Evolutionary conservation across 2,113 vertebrate genomes (phyloP).

Genomic region (Anhinga rufa): DNA sequence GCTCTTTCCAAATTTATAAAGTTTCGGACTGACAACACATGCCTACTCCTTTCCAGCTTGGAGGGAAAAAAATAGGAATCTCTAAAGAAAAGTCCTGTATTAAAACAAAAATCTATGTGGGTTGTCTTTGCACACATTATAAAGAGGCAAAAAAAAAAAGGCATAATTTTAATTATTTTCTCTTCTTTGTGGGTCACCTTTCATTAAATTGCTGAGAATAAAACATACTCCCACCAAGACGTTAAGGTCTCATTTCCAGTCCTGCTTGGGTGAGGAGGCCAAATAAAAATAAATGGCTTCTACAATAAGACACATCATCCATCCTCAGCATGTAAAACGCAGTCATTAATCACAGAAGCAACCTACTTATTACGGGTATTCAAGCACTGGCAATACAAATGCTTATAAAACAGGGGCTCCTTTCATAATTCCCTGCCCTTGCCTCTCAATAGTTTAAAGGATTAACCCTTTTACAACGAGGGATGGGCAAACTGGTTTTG

Average conservation of each 20-base stretch:
- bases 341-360: conserved; percentile 8
- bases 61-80: background rate
- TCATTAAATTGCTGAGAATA: background rate
- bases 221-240: background rate
- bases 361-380: conserved; percentile 51
- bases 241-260: conserved; percentile 5
- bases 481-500: conserved; percentile 57
- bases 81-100: background rate
- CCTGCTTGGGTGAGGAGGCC: background rate
- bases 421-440: conserved; percentile 38
- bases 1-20: background rate
- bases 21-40: background rate
- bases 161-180: background rate
- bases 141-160: background rate
- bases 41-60: background rate
- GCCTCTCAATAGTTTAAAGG: conserved; percentile 40
- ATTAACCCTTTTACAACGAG: conserved; percentile 56
- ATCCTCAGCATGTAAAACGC: background rate
- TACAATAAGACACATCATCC: conserved; percentile 1
- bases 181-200: background rate
- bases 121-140: background rate
- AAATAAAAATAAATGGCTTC: conserved; percentile 33
- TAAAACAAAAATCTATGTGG: background rate
- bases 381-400: conserved; percentile 26
- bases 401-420: conserved; percentile 27